Base-by-base conservation (phyloP, 2,113 vertebrate genomes). In the Lanius collurio region DNA sequence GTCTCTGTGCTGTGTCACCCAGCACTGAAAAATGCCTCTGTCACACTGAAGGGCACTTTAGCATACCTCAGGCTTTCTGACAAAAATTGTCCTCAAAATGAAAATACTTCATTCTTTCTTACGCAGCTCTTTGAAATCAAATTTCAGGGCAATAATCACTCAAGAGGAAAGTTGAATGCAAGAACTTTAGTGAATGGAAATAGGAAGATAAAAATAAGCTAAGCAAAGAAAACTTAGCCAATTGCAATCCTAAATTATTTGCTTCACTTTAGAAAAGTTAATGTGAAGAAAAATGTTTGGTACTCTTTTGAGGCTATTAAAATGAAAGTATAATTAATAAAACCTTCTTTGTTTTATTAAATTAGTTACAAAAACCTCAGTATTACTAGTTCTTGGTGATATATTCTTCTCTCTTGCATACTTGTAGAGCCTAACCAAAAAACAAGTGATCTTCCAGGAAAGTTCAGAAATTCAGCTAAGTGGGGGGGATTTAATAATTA, bases 1-100 rank as follows among this genome's bases (percentile, higher is more conserved):
- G 3, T 87, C 62, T 65, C 65, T 83, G 44, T 69, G 55, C 84
- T 87, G 78, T 4, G 2, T 87, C 82, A 95, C 67, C n/a, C 79
- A 74, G 78, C 15, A n/a, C 68, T 68, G 70, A 93, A 77, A 90
- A 95, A 90, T 44, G 52, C 50, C 89, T 95, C 77, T 65, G 74
- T 87, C 84, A 85, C 24, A 77, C 70, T 33, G 50, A 88, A 62
- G 70, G 59, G 30, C 3, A 4, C 26, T 94, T 53, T 4, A 89
- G 52, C 0, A 0, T 37, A 26, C 69, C 69, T 69, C 26, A 11
- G 62, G 23, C 55, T 85, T 83, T 68, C 55, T 90, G 84, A 77
- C 62, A 95, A 65, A 90, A 53, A 69, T 16, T 65, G 30, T 42
- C 79, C 50, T 80, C 44, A 79, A 31, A 87, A 39, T 53, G 27